Evolutionary conservation across 2,888 invertebrate genomes (phyloP).

Genomic region (Tenthredo livida): DNA sequence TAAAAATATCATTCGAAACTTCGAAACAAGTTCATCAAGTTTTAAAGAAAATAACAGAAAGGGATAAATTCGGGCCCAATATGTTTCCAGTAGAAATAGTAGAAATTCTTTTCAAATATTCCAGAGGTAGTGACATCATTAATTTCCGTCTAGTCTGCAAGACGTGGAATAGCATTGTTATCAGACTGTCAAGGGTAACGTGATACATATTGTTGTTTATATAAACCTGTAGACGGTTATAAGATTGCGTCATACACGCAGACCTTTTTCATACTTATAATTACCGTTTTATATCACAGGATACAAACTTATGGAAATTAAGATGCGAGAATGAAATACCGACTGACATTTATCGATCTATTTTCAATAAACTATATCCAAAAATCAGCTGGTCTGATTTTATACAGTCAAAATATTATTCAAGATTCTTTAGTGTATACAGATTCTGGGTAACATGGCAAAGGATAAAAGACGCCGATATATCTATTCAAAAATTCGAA

Average conservation of each 20-base stretch:
- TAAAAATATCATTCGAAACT: background rate
- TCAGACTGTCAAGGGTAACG: slow-evolving; percentile 63
- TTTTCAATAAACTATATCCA: slow-evolving; percentile 64
- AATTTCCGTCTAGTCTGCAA: slow-evolving; percentile 62
- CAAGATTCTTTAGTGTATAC: slow-evolving; percentile 63
- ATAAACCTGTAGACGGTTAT: slow-evolving; percentile 4
- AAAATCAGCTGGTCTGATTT: slow-evolving; percentile 58
- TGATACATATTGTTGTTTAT: slow-evolving; percentile 20
- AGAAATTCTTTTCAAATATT: slow-evolving; percentile 66
- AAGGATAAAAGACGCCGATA: slow-evolving; percentile 57
- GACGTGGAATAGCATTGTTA: slow-evolving; percentile 64
- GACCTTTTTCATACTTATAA: background rate
- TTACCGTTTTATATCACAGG: slow-evolving; percentile 56
- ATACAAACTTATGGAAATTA: slow-evolving; percentile 64
- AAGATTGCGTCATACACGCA: background rate
- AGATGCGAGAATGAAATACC: slow-evolving; percentile 67
- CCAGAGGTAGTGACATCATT: slow-evolving; percentile 62
- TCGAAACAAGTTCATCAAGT: background rate
- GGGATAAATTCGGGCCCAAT: background rate
- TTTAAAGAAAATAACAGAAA: background rate
- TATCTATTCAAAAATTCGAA: slow-evolving; percentile 50
- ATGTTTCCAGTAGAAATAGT: slow-evolving; percentile 70
- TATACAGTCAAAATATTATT: slow-evolving; percentile 54
- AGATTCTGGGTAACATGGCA: slow-evolving; percentile 64
- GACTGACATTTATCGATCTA: slow-evolving; percentile 59